Evolutionary conservation across 2,797 vertebrate species (phyloP), one percentile per base, ranked within the genome.

Genomic region (Odontamblyopus rebecca): DNA sequence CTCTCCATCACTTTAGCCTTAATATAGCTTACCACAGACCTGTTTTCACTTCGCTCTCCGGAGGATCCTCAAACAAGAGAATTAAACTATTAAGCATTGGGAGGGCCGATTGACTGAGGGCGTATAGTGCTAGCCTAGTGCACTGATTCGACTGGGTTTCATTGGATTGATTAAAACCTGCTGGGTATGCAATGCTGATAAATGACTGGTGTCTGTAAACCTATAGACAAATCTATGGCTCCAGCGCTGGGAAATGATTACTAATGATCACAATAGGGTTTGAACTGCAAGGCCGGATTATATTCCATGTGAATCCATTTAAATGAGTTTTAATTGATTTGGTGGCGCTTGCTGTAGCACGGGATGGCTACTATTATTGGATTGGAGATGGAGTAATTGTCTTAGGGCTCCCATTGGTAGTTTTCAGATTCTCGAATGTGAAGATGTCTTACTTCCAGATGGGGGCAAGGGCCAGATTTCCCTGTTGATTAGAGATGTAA

Each of bases 261-360:
- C 74, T 84, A 89, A 91, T 85, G 88, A 90, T 85, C 82, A 82
- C 81, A 76, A 57, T 50, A 85, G 80, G 81, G 85, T 89, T 87
- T 86, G 76, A 73, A 85, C 82, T 78, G 77, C 77, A 74, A 78
- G 72, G 65, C 79, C 70, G 82, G 89, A 89, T 90, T 87, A 89
- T 70, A 74, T 86, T 86, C 64, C 87, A 81, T 67, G 72, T 62
- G 72, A 73, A 77, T 86, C 67, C 75, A 64, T 73, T 80, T 88
- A 85, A 91, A 84, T 86, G 85, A 73, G 78, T 89, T 91, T 87
- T 86, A 89, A 91, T 90, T 88, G 89, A 91, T 87, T 83, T 70
- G 2, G 77, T 38, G 59, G 67, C 59, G 82, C 78, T 38, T 76
- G 35, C 65, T 51, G 68, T 76, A 73, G 71, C 71, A 77, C 11